Percentiles rank a stretch among this genome's conserved stretches.
Conservation (phyloP, 2,888 invertebrate species). For the Mesopsocus fuscifrons region DNA sequence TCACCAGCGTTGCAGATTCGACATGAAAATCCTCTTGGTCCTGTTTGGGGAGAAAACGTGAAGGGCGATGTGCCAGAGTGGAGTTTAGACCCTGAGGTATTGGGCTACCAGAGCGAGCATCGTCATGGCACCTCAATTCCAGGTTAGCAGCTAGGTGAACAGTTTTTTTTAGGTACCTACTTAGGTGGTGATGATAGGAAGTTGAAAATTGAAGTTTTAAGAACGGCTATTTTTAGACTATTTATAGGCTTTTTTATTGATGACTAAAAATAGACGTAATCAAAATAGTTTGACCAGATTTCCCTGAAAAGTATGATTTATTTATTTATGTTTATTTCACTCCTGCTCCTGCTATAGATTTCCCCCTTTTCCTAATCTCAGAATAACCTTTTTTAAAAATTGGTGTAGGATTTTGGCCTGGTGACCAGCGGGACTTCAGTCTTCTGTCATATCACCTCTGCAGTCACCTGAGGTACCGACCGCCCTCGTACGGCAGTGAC, state of each 20-base stretch:
- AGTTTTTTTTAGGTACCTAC: conserved; percentile 14
- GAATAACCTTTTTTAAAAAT: conserved; percentile 9
- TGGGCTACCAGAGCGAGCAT: conserved; percentile 35
- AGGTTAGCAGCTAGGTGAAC: no score
- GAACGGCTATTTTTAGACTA: no score
- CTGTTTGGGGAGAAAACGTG: conserved; percentile 26
- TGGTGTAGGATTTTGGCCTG: conserved; percentile 63
- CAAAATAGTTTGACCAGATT: no score
- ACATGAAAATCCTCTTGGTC: conserved; percentile 43
- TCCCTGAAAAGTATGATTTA: no score
- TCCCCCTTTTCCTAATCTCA: no score
- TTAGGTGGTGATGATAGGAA: no score
- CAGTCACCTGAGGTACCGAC: conserved; percentile 34
- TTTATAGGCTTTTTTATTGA: no score
- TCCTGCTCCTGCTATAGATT: no score
- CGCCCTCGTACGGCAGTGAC: conserved; percentile 29
- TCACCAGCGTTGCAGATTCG: conserved; percentile 49
- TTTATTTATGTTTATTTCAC: no score
- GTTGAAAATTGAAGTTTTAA: no score
- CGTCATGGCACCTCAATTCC: conserved; percentile 56
- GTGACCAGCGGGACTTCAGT: conserved; percentile 50
- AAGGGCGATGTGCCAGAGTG: conserved; percentile 9
- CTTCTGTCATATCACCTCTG: conserved; percentile 51
- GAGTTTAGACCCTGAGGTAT: conserved; percentile 18
- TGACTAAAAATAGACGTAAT: no score